phyloP scores from a whole-genome alignment of 2,113 vertebrate species.

The Calcarius ornatus region DNA sequence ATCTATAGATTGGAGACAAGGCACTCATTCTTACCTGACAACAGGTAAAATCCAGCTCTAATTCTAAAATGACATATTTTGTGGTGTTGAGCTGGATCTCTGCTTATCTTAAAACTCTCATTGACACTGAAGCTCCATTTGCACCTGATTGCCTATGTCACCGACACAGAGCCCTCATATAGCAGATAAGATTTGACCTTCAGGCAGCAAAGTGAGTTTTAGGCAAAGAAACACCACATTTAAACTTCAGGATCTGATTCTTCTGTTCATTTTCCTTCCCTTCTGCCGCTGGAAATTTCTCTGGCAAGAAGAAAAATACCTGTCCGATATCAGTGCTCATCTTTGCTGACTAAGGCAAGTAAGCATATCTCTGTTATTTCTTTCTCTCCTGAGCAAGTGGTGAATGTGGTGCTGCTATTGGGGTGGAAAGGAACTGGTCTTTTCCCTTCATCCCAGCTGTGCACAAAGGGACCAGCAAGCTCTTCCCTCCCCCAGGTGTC shows the following conservation, averaged over 20 bases:
- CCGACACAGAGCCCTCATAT: not conserved
- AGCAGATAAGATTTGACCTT: not conserved
- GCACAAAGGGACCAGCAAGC: not conserved
- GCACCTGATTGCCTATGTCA: not conserved
- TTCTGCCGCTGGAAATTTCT: not conserved
- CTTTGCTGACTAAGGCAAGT: not conserved
- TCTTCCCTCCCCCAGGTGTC: not conserved
- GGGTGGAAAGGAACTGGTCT: not conserved
- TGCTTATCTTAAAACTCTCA: not conserved
- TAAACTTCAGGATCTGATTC: not conserved
- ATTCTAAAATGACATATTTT: not conserved
- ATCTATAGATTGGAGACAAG: not conserved
- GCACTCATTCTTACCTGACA: not conserved
- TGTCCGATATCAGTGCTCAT: not conserved
- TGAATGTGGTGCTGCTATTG: not conserved
- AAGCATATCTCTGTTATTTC: not conserved
- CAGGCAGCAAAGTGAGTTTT: not conserved
- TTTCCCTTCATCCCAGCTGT: not conserved
- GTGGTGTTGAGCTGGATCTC: not conserved
- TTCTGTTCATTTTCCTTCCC: not conserved
- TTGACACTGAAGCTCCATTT: not conserved
- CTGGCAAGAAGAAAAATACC: not conserved
- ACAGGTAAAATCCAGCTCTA: not conserved
- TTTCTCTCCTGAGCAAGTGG: not conserved
- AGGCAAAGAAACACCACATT: not conserved